Percentiles rank a stretch among this genome's conserved stretches.
Evolutionary conservation across 2,888 invertebrate genomes (phyloP).

Genomic region (Seira ritae): DNA sequence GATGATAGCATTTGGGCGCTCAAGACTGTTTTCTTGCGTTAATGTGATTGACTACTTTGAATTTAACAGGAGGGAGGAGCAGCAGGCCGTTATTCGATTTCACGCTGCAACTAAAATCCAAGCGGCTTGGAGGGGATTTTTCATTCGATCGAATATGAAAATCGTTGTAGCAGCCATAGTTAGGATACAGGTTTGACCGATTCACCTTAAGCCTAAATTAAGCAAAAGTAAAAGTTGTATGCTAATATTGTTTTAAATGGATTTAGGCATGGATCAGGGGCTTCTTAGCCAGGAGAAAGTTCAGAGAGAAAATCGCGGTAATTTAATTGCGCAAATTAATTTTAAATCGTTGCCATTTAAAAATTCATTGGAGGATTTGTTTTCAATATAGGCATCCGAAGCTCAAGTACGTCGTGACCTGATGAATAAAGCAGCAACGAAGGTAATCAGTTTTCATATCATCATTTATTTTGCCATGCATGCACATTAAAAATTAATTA

Average conservation of each 20-base stretch:
- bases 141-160: conserved; percentile 57
- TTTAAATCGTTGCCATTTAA: too few relatives aligned
- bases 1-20: too few relatives aligned
- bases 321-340: too few relatives aligned
- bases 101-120: conserved; percentile 49
- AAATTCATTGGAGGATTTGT: background rate
- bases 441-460: conserved; percentile 32
- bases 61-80: conserved; percentile 53
- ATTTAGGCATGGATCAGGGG: conserved; percentile 29
- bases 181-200: conserved; percentile 61
- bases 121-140: conserved; percentile 62
- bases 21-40: background rate
- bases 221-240: too few relatives aligned
- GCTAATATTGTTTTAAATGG: too few relatives aligned
- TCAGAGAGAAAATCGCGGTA: too few relatives aligned
- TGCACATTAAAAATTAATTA: conserved; percentile 28
- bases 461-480: too few relatives aligned
- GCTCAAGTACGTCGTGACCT: too few relatives aligned
- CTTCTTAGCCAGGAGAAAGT: conserved; percentile 18
- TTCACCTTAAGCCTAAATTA: background rate
- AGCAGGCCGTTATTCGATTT: conserved; percentile 36
- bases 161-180: conserved; percentile 41
- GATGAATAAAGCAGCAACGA: conserved; percentile 31
- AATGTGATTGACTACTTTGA: background rate
- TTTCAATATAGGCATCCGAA: too few relatives aligned